phyloP scores from a whole-genome alignment of 2,113 vertebrate species.

The Neolamprologus sp. region DNA sequence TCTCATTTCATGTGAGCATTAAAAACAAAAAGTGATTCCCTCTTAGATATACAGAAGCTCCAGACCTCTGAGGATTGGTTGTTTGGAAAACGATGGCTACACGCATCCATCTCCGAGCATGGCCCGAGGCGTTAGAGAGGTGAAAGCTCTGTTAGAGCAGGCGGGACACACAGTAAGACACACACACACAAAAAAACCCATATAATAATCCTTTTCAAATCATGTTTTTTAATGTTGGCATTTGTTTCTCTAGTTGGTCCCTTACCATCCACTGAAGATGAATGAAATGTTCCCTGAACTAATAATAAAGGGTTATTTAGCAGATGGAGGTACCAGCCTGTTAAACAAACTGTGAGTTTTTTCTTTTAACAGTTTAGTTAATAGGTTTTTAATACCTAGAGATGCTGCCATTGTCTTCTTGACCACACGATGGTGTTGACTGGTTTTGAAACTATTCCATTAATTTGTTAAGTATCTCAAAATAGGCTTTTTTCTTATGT shows the following conservation, averaged over 20 bases:
- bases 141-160: background rate
- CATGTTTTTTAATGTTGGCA: background rate
- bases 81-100: background rate
- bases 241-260: conserved; percentile 73
- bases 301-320: conserved; percentile 25
- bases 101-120: background rate
- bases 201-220: background rate
- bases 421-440: background rate
- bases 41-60: background rate
- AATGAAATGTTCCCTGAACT: conserved; percentile 25
- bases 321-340: conserved; percentile 68
- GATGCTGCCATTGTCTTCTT: background rate
- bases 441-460: background rate
- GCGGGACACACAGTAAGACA: background rate
- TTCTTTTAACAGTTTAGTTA: background rate
- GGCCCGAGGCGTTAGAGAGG: background rate
- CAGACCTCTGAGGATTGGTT: background rate
- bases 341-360: conserved; percentile 75
- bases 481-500: background rate
- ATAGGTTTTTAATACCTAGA: background rate
- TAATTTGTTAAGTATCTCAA: background rate
- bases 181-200: background rate
- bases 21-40: background rate
- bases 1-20: background rate
- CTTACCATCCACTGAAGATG: conserved; percentile 66